Conservation (phyloP, 1,140 invertebrate species). For the Bombus huntii region DNA sequence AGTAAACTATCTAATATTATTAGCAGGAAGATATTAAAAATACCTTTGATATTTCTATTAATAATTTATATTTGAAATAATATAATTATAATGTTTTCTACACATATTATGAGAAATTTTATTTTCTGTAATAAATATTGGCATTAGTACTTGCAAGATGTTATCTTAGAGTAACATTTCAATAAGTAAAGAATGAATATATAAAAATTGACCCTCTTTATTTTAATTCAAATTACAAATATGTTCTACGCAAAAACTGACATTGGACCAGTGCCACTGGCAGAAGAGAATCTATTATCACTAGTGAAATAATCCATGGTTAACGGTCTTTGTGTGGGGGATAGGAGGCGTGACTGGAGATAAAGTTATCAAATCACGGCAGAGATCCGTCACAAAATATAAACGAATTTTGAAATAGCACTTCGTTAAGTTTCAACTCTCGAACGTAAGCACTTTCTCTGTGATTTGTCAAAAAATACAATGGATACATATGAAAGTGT, state of each 20-base stretch:
- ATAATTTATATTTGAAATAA: too few species aligned
- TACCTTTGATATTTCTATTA: too few species aligned
- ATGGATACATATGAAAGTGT: slow-evolving; percentile 98
- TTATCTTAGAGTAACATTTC: background rate
- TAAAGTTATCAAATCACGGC: slow-evolving; percentile 69
- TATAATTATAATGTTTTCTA: too few species aligned
- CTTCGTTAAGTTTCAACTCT: slow-evolving; percentile 13
- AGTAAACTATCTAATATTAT: too few species aligned
- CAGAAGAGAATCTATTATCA: slow-evolving; percentile 21
- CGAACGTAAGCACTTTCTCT: slow-evolving; percentile 30
- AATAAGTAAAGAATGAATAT: background rate
- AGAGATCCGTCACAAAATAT: slow-evolving; percentile 60
- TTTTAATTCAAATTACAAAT: background rate
- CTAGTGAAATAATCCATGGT: slow-evolving; percentile 53
- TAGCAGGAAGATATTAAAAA: too few species aligned
- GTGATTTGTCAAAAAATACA: slow-evolving; percentile 42
- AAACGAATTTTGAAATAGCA: slow-evolving; percentile 63
- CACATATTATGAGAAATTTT: too few species aligned
- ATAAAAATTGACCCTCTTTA: background rate
- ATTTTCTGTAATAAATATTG: background rate
- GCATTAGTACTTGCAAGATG: background rate
- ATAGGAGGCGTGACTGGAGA: slow-evolving; percentile 69
- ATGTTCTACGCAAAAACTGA: background rate
- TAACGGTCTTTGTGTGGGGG: slow-evolving; percentile 43
- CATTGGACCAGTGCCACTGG: too few species aligned